Evolutionary conservation across 2,888 invertebrate genomes (phyloP), one percentile per base, ranked within the genome.

Genomic region (Lycophotia porphyrea): DNA sequence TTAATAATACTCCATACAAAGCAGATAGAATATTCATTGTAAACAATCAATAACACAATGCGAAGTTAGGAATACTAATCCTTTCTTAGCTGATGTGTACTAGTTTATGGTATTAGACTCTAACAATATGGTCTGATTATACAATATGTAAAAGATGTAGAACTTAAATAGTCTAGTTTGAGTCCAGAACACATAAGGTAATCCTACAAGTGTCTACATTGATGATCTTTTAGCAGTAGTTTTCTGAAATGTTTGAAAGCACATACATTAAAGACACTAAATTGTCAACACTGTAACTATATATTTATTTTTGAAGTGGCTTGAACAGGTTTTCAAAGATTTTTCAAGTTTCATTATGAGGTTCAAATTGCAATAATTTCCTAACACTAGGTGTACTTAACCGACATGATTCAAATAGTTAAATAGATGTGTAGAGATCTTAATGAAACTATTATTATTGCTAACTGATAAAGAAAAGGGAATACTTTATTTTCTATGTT

Each of bases 361-460:
- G 52, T 78, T 71, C 42, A 63, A 58, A 69, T 60, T 70, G 60
- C 60, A 74, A 72, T 63, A 71, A 58, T 72, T 74, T 72, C 24
- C n/a, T n/a, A n/a, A n/a, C 52, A 76, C 52, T 74, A 71, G 75
- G 65, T 74, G 84, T 86, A 86, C 81, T 86, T 85, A 86, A 72
- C 52, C 61, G 63, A 70, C 63, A 71, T 74, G 69, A 63, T 65
- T 81, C n/a, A 76, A 63, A 64, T 84, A 78, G 76, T 74, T 71
- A 71, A 72, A 77, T 71, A 69, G 52, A 42, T 74, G 42, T 74
- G 13, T 70, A 66, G 63, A 74, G n/a, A 49, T 42, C 21, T 24
- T 55, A 36, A 58, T 64, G 42, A 66, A 58, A 60, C 36, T 68
- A 76, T 44, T 71, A 18, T 67, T 65, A 55, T 71, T 55, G 69